phyloP scores from a whole-genome alignment of 1,140 invertebrate species.

The Pissodes strobi region DNA sequence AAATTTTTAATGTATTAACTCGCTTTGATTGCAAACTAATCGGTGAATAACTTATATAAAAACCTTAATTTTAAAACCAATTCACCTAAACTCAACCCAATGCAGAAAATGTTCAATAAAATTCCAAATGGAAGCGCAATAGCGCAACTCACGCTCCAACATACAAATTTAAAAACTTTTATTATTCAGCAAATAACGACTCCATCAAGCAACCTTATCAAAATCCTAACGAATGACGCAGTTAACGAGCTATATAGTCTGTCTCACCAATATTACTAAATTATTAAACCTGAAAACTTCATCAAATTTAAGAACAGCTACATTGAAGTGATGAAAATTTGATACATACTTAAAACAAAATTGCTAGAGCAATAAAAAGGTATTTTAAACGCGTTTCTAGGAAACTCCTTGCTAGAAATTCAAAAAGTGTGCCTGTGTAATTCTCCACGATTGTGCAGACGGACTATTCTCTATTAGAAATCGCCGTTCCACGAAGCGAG shows the following conservation, averaged over 20 bases:
- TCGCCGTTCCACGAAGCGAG: constrained; percentile 24
- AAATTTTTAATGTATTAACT: no score
- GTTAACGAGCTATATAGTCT: constrained; percentile 26
- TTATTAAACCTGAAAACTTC: no score
- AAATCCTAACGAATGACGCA: constrained; percentile 32
- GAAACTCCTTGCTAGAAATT: not conserved
- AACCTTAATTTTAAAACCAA: no score
- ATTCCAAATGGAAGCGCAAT: constrained; percentile 6
- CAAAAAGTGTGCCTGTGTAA: not conserved
- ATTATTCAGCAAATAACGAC: constrained; percentile 33
- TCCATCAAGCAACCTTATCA: constrained; percentile 31
- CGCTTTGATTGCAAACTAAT: no score
- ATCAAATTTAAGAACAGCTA: not conserved
- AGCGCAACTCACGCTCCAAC: constrained; percentile 17
- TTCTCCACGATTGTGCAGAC: constrained; percentile 7
- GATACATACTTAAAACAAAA: not conserved
- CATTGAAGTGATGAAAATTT: not conserved
- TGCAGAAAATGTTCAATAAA: not conserved
- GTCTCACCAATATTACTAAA: not conserved
- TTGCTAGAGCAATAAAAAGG: not conserved
- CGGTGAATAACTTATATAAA: no score
- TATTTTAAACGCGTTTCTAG: not conserved
- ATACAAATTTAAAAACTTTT: constrained; percentile 32
- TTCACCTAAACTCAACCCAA: no score
- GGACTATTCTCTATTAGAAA: constrained; percentile 27